A percentile compares a stretch with the other conserved stretches of the same genome.
Conservation (phyloP, 2,888 invertebrate genomes). For the Meteorus colon region DNA sequence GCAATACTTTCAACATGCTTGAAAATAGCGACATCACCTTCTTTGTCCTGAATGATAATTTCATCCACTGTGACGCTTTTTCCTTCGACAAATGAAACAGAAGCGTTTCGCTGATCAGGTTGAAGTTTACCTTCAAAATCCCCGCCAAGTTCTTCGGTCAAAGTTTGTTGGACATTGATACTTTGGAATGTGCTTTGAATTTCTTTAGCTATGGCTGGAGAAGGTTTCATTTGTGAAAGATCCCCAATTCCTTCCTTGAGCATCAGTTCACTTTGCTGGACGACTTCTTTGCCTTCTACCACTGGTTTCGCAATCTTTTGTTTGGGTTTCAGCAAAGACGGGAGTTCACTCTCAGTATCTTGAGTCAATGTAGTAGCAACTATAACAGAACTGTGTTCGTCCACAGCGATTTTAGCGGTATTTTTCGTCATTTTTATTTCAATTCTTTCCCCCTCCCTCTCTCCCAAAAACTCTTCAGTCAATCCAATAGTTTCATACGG, state of each 20-base stretch:
- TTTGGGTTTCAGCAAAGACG: slow-evolving; percentile 51
- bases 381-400: slow-evolving; percentile 67
- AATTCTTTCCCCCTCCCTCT: slow-evolving; percentile 71
- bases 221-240: slow-evolving; percentile 61
- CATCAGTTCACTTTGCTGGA: slow-evolving; percentile 66
- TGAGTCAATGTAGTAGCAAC: slow-evolving; percentile 59
- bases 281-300: slow-evolving; percentile 72
- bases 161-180: slow-evolving; percentile 71
- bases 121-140: slow-evolving; percentile 58
- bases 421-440: slow-evolving; percentile 63
- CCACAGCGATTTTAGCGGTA: slow-evolving; percentile 70
- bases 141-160: slow-evolving; percentile 57
- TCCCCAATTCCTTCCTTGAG: slow-evolving; percentile 60
- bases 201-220: slow-evolving; percentile 71
- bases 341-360: slow-evolving; percentile 57
- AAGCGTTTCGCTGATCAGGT: slow-evolving; percentile 63
- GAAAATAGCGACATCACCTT: slow-evolving; percentile 57
- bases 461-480: slow-evolving; percentile 73
- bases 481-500: slow-evolving; percentile 72
- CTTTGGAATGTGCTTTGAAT: slow-evolving; percentile 74
- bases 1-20: slow-evolving; percentile 57
- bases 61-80: slow-evolving; percentile 68
- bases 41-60: slow-evolving; percentile 69
- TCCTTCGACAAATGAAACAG: slow-evolving; percentile 64
- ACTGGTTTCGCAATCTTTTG: slow-evolving; percentile 66